Percentiles rank a stretch among this genome's conserved stretches.
Evolutionary conservation across 2,888 invertebrate genomes (phyloP).

Genomic region (Seira ritae): DNA sequence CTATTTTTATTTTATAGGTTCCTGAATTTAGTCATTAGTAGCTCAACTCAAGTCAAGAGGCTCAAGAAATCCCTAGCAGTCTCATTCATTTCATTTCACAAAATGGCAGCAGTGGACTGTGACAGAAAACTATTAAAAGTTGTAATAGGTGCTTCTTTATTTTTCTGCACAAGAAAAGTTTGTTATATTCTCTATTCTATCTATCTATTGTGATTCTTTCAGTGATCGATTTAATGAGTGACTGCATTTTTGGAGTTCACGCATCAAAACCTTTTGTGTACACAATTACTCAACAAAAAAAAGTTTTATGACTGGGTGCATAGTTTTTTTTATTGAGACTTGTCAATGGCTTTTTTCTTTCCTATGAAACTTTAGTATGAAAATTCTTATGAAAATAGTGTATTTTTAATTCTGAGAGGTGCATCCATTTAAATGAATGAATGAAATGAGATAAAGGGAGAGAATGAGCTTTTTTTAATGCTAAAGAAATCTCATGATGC

Average conservation of each 20-base stretch:
- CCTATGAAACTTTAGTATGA: background rate
- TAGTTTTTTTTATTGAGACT: constrained; percentile 15
- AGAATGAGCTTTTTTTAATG: background rate
- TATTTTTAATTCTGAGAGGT: background rate
- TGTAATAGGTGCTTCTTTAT: background rate
- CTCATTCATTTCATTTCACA: no score
- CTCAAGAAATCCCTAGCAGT: no score
- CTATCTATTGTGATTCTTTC: constrained; percentile 14
- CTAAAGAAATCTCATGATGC: background rate
- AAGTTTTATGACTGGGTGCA: background rate
- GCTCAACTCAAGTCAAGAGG: no score
- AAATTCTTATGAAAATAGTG: no score
- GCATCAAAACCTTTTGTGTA: constrained; percentile 35
- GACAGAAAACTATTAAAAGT: background rate
- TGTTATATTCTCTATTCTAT: no score
- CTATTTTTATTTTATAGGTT: no score
- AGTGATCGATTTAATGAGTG: constrained; percentile 45
- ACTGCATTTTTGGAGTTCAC: constrained; percentile 44
- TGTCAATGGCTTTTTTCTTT: background rate
- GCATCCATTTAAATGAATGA: constrained; percentile 13
- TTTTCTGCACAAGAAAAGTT: no score
- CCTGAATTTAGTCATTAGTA: no score
- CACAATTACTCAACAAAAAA: background rate
- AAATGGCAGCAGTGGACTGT: background rate
- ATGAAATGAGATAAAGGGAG: background rate